Percentiles rank a stretch among this genome's conserved stretches.
Conservation (phyloP, 2,888 invertebrate genomes). For the Sarcophaga variegata region DNA sequence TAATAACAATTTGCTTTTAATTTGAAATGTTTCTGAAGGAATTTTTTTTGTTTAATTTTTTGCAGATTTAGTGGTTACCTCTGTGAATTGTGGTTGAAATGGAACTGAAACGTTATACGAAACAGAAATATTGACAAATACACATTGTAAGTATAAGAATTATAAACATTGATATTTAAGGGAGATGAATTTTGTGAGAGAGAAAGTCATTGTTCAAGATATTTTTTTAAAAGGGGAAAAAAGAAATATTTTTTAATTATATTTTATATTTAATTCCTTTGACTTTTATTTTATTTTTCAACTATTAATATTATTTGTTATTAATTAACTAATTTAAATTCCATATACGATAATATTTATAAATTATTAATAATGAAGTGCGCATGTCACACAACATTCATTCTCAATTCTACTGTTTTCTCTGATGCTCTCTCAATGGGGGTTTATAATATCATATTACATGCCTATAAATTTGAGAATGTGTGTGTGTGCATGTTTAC, state of each 20-base stretch:
- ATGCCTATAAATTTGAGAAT: not conserved
- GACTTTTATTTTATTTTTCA: not conserved
- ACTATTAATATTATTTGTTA: not conserved
- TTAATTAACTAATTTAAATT: too few relatives aligned
- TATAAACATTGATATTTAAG: not conserved
- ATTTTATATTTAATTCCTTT: not conserved
- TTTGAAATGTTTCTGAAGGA: constrained; percentile 52
- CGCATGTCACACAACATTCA: constrained; percentile 4
- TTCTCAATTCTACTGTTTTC: not conserved
- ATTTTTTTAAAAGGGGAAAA: not conserved
- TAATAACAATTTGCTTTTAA: not conserved
- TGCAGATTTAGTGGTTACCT: constrained; percentile 54
- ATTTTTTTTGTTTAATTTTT: constrained; percentile 41
- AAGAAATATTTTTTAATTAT: not conserved
- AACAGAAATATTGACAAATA: constrained; percentile 53
- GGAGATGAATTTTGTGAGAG: not conserved
- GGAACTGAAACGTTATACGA: constrained; percentile 57
- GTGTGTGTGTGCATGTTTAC: not conserved
- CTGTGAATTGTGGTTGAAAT: constrained; percentile 64
- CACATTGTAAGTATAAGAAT: not conserved
- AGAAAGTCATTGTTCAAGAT: not conserved
- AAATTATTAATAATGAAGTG: constrained; percentile 16
- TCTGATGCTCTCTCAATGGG: constrained; percentile 2
- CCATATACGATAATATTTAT: not conserved
- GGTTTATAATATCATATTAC: constrained; percentile 27